Evolutionary conservation across 2,888 invertebrate genomes (phyloP), one percentile per base, ranked within the genome.

Genomic region (Cataglyphis altisquamis): DNA sequence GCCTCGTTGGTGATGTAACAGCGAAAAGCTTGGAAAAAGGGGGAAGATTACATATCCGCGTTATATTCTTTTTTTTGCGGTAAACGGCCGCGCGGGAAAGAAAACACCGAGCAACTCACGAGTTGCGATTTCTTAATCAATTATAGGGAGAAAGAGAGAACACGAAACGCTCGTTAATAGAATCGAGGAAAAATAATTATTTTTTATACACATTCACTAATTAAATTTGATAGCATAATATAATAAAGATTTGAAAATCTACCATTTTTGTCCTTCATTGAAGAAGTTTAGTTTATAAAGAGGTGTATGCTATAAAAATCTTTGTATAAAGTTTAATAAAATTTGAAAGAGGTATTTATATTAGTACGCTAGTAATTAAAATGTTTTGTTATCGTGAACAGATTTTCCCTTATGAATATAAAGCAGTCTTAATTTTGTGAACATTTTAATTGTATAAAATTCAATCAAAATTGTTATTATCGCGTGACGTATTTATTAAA

Each of bases 1-100:
- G 78, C 72, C 41, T 70, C 72, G 45, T 32, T 72, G 21, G 6
- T 29, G 60, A 45, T 72, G 73, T 60, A 45, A 55, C 78, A 36
- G 60, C 60, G 78, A 78, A 72, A 72, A 78, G 32, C 48, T 52
- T 72, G 78, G 72, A 70, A 70, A 21, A 60, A 60, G 25, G 45
- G 25, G 45, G 41, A 41, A 78, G 32, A 10, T 29, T 78, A 39
- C 57, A 18, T 29, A 12, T 29, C 18, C 52, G 41, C 25, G 75
- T 66, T 68, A 21, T 32, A 57, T 78, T 52, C 48, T 78, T 70
- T 68, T 21, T 78, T 55, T 55, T 12, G 39, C 60, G 72, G 60
- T 72, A 72, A 78, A 78, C 32, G 45, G 12, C 21, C 57, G 68
- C 78, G 68, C 75, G 48, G 25, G 52, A 64, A 64, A 66, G 39